Evolutionary conservation across 2,888 invertebrate genomes (phyloP).

Genomic region (Catocala sponsa): DNA sequence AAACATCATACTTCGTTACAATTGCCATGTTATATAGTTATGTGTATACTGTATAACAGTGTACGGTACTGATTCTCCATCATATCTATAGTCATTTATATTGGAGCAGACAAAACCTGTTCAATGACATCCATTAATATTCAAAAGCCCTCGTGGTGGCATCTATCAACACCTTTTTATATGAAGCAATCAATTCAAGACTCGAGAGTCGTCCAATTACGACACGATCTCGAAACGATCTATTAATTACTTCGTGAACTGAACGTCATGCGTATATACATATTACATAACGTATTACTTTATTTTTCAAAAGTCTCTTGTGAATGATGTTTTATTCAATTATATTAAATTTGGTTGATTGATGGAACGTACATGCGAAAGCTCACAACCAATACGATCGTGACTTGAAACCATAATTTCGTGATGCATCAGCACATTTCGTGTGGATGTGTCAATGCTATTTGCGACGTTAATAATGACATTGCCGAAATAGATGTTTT

Average conservation of each 20-base stretch:
- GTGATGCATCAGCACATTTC: conserved; percentile 5
- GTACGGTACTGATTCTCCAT: not conserved
- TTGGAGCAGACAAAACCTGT: conserved; percentile 66
- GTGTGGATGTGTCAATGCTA: not conserved
- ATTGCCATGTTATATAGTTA: too few species aligned
- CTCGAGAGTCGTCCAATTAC: conserved; percentile 79
- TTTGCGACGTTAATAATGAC: too few species aligned
- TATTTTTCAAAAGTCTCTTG: not conserved
- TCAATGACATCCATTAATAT: conserved; percentile 71
- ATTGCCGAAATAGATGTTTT: too few species aligned
- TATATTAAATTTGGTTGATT: conserved; percentile 6
- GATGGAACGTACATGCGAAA: not conserved
- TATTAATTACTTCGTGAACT: conserved; percentile 73
- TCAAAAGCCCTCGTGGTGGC: conserved; percentile 69
- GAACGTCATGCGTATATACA: conserved; percentile 34
- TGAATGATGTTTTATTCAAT: conserved; percentile 1
- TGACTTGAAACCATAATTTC: conserved; percentile 2
- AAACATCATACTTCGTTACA: too few species aligned
- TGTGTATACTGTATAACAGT: too few species aligned
- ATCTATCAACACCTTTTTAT: conserved; percentile 70
- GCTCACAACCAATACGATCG: not conserved
- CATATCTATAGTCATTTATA: conserved; percentile 14
- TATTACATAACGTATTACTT: not conserved
- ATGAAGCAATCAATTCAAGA: conserved; percentile 69
- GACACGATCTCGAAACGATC: conserved; percentile 66